phyloP scores from a whole-genome alignment of 2,888 invertebrate species.

The Drosophila borborema region DNA sequence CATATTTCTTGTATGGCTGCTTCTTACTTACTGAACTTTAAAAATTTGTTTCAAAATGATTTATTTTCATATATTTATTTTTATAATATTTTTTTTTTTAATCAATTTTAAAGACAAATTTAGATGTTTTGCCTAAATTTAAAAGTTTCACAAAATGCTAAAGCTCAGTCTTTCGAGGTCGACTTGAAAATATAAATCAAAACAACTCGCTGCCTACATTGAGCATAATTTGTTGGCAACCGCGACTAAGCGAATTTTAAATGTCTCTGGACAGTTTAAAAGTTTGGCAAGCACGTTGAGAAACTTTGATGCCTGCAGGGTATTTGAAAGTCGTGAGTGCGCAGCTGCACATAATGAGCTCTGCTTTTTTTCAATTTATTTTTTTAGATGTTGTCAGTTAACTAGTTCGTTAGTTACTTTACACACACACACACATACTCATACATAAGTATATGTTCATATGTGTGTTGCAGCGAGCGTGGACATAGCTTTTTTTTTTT shows the following conservation, averaged over 20 bases:
- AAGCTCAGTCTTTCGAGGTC: background rate
- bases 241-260: slow-evolving; percentile 7
- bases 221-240: slow-evolving; percentile 6
- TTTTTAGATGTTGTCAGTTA: slow-evolving; percentile 57
- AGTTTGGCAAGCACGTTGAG: background rate
- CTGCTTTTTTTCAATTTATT: slow-evolving; percentile 18
- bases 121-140: too few species aligned
- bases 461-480: slow-evolving; percentile 9
- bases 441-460: slow-evolving; percentile 1
- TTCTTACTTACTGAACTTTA: too few species aligned
- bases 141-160: too few species aligned
- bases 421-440: slow-evolving; percentile 22
- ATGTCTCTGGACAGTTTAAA: slow-evolving; percentile 7
- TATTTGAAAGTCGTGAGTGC: slow-evolving; percentile 16
- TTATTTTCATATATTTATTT: too few species aligned
- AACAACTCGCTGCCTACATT: background rate
- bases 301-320: slow-evolving; percentile 23
- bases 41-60: too few species aligned
- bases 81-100: too few species aligned
- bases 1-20: too few species aligned
- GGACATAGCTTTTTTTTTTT: slow-evolving; percentile 30
- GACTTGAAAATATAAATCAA: background rate
- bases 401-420: slow-evolving; percentile 66
- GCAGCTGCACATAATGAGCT: slow-evolving; percentile 45
- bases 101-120: too few species aligned